Conservation (phyloP, 2,888 invertebrate species). For the Dioctria rufipes region DNA sequence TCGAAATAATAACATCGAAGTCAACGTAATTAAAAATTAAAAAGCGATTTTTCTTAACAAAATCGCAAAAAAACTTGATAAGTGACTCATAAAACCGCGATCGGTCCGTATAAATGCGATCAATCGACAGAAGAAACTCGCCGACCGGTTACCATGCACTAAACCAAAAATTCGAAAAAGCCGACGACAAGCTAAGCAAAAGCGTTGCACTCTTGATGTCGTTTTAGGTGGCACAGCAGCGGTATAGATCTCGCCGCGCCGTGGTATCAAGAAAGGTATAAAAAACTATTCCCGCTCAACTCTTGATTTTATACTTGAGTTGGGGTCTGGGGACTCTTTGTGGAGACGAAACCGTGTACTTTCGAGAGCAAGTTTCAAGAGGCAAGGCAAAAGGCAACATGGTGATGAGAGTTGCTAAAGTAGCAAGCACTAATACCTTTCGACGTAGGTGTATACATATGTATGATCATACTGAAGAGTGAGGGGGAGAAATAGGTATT, state of each 20-base stretch:
- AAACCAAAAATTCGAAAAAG: not conserved
- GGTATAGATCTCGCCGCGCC: slow-evolving; percentile 18
- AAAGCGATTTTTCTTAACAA: slow-evolving; percentile 6
- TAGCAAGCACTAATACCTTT: not conserved
- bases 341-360: too few species aligned
- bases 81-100: slow-evolving; percentile 23
- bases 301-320: too few species aligned
- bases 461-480: not conserved
- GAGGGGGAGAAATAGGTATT: not conserved
- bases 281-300: too few species aligned
- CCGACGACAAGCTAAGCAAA: too few species aligned
- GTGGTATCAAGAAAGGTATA: slow-evolving; percentile 11
- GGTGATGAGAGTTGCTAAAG: not conserved
- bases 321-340: too few species aligned
- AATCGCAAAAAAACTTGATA: slow-evolving; percentile 4
- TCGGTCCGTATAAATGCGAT: slow-evolving; percentile 8
- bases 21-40: not conserved
- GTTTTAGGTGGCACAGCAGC: not conserved
- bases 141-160: slow-evolving; percentile 43
- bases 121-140: slow-evolving; percentile 7
- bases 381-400: too few species aligned
- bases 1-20: not conserved
- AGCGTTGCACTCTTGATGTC: slow-evolving; percentile 3
- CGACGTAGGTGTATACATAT: not conserved
- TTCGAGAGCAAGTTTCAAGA: too few species aligned